Evolutionary conservation across 2,113 vertebrate species (phyloP), one percentile per base, ranked within the genome.

Genomic region (Nyctereutes procyonoides): DNA sequence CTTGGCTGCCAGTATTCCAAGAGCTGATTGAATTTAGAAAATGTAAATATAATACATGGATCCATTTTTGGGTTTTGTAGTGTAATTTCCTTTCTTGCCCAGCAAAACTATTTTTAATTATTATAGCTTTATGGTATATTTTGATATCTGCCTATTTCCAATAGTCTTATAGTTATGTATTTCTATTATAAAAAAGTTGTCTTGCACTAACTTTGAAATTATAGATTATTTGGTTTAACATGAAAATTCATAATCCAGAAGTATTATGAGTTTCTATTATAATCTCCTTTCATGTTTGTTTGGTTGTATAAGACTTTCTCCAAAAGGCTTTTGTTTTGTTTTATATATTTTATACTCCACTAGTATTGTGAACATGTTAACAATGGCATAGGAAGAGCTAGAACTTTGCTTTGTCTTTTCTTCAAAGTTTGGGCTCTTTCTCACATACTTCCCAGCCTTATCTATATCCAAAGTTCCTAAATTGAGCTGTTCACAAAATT

Each of bases 201-300:
- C 3, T 10, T 55, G 35, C 19, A 81, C 13, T 85, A 1, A 80
- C 14, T 83, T 93, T 88, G 13, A 84, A 80, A 88, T 74, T 53
- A 88, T 38, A 83, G 10, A 93, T 76, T 90, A 38, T 62, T 86
- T 93, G 35, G 4, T 87, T 55, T 67, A 79, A 65, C 55, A 95
- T 79, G 63, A 5, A 95, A 79, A 74, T 80, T 82, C 74, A 48
- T 48, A 76, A 93, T 11, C 16, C 20, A 94, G 48, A 90, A 63
- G 26, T 51, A 60, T 65, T 84, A 1, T 69, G n/a, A 55, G 12
- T 22, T 77, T 88, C 24, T 67, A 35, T 87, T 80, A 60, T 65
- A 67, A n/a, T 43, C 7, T 51, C 28, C 43, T 89, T 73, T 14
- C 7, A 51, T 73, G 8, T 95, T n/a, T 94, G 3, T 53, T 96